Evolutionary conservation across 2,113 vertebrate species (phyloP).

Genomic region (Columba janthina): DNA sequence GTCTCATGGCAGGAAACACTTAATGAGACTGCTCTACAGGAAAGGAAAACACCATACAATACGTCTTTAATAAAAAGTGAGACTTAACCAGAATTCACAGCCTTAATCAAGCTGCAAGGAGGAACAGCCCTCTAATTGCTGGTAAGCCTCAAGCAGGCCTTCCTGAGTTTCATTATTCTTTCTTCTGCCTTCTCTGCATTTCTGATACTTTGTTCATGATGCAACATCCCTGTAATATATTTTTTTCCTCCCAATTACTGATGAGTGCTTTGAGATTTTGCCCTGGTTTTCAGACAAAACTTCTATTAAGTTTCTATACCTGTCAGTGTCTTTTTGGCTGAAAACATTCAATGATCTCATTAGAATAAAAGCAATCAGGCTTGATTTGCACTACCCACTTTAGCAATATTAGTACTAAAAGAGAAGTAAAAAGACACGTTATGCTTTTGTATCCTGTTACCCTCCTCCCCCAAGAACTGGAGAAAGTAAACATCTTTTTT

Average conservation of each 20-base stretch:
- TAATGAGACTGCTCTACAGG: background rate
- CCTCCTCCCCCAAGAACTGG: background rate
- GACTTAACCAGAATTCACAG: background rate
- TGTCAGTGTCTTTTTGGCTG: background rate
- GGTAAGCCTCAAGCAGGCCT: background rate
- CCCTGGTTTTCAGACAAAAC: background rate
- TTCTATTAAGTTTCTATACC: background rate
- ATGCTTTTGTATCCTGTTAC: slow-evolving; percentile 10
- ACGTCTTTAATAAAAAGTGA: background rate
- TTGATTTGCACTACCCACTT: background rate
- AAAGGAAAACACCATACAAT: background rate
- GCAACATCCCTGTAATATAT: background rate
- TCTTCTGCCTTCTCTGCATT: background rate
- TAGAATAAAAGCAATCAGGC: background rate
- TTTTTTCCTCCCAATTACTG: background rate
- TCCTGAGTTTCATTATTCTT: background rate
- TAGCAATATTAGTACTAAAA: background rate
- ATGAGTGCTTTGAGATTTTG: background rate
- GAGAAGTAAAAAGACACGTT: background rate
- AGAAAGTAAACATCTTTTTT: background rate
- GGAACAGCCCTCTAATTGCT: background rate
- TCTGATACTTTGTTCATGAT: background rate
- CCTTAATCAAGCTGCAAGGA: background rate
- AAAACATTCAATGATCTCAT: background rate
- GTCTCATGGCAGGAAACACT: background rate